A percentile compares a stretch with the other conserved stretches of the same genome.
Evolutionary conservation across 2,888 invertebrate species (phyloP).

Genomic region (Aromia moschata): DNA sequence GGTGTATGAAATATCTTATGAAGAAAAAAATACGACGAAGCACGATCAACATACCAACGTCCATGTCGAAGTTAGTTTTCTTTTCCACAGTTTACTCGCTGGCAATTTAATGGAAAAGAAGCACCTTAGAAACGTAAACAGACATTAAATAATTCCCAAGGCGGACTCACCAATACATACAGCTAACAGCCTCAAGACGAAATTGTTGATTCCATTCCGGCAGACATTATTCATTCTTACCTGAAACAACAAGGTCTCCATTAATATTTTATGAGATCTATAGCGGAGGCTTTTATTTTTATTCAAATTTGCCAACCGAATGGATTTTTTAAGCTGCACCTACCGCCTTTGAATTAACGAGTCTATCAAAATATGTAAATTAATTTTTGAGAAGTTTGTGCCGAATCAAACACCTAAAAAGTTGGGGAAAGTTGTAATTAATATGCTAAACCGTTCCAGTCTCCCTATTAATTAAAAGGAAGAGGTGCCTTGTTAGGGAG

Average conservation of each 20-base stretch:
- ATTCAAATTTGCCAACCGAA: constrained; percentile 42
- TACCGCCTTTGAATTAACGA: constrained; percentile 16
- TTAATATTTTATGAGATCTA: constrained; percentile 50
- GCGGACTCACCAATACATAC: constrained; percentile 21
- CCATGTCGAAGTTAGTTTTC: no score
- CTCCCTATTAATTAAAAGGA: constrained; percentile 7
- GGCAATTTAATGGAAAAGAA: no score
- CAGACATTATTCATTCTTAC: constrained; percentile 43
- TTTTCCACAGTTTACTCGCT: no score
- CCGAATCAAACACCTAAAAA: constrained; percentile 7
- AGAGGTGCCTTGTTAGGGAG: background rate
- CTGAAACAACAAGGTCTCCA: constrained; percentile 51
- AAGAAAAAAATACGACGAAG: no score
- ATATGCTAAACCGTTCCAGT: constrained; percentile 8
- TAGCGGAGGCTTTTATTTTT: constrained; percentile 44
- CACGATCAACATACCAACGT: no score
- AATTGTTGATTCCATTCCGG: constrained; percentile 15
- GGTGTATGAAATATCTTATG: no score
- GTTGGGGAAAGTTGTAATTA: constrained; percentile 14
- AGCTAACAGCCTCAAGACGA: constrained; percentile 1
- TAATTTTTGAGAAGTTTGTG: constrained; percentile 19
- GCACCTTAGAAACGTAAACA: no score
- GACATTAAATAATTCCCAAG: no score
- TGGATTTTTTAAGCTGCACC: constrained; percentile 35
- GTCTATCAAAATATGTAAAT: constrained; percentile 30